Evolutionary conservation across 2,888 invertebrate species (phyloP), one percentile per base, ranked within the genome.

Genomic region (Adineta ricciae): DNA sequence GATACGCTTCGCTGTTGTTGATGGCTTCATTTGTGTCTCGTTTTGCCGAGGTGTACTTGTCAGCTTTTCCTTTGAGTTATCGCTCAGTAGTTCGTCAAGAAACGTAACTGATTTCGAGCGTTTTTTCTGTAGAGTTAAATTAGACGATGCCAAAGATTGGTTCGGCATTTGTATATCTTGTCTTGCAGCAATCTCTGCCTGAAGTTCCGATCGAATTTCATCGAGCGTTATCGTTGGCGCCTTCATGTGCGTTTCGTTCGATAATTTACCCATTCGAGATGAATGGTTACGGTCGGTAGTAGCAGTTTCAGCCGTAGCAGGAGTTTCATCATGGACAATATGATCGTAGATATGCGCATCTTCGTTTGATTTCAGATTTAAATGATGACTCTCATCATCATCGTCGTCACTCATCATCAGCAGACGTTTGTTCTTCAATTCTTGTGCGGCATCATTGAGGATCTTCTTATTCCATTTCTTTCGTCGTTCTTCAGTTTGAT

Each of bases 91-190:
- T 38, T 85, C 84, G 52, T 85, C 85, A 9, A 85, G 46, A 82
- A 85, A 85, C 24, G 85, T 85, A 38, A 85, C 85, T 21, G 83
- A 83, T 84, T 85, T 85, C 1, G 85, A 85, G 32, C 83, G 72
- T n/a, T 83, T 84, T 38, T 85, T 85, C 32, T 78, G 78, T 78
- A 41, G 24, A n/a, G 24, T 38, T 24, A 41, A 41, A 78, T 78
- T 78, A 11, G 78, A 78, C n/a, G 78, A 7, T n/a, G 24, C 1
- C 24, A 78, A 3, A 9, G 78, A n/a, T 41, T 41, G 41, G 41
- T 78, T 78, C 24, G 21, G 24, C 4, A 41, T 41, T 41, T 78
- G 41, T 78, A n/a, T 41, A 41, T 78, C 41, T 78, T 78, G 78
- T 78, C 78, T 24, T 41, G 78, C 78, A 21, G 78, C 78, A 24